Evolutionary conservation across 2,113 vertebrate genomes (phyloP).

Genomic region (Salminus brasiliensis): DNA sequence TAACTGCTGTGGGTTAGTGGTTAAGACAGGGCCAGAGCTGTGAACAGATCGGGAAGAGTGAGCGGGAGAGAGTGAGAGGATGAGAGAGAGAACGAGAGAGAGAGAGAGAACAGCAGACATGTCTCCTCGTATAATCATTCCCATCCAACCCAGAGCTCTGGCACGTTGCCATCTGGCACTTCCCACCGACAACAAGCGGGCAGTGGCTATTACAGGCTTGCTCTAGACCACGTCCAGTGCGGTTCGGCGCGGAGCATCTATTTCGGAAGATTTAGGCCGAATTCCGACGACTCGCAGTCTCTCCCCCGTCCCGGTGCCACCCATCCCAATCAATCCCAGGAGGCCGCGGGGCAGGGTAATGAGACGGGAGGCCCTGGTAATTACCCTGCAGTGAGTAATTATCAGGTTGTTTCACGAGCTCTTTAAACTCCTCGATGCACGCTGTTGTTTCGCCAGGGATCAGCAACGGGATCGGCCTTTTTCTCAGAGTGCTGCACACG

Average conservation of each 20-base stretch:
- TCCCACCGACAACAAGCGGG: constrained; percentile 48
- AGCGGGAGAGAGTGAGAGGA: neutral
- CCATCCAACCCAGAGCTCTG: constrained; percentile 41
- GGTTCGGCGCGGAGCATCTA: constrained; percentile 70
- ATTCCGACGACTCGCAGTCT: constrained; percentile 60
- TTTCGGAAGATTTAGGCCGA: constrained; percentile 71
- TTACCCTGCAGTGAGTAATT: constrained; percentile 66
- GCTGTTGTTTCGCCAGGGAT: constrained; percentile 10
- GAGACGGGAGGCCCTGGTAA: constrained; percentile 66
- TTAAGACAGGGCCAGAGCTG: constrained; percentile 16
- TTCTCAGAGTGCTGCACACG: constrained; percentile 14
- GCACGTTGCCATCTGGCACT: constrained; percentile 37
- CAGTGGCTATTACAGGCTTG: constrained; percentile 68
- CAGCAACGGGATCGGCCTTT: constrained; percentile 35
- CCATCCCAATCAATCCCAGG: constrained; percentile 57
- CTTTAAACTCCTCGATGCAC: constrained; percentile 54
- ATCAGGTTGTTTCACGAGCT: constrained; percentile 70
- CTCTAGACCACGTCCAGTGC: constrained; percentile 70
- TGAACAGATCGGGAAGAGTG: constrained; percentile 26
- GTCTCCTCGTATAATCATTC: constrained; percentile 51
- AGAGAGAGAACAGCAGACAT: constrained; percentile 36
- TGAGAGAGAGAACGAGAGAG: constrained; percentile 14
- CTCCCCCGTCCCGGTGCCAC: constrained; percentile 57
- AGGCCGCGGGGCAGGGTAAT: constrained; percentile 53
- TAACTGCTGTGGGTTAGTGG: constrained; percentile 15